Percentiles rank a stretch among this genome's conserved stretches.
Evolutionary conservation across 1,140 invertebrate genomes (phyloP).

Genomic region (Zaprionus africanus): DNA sequence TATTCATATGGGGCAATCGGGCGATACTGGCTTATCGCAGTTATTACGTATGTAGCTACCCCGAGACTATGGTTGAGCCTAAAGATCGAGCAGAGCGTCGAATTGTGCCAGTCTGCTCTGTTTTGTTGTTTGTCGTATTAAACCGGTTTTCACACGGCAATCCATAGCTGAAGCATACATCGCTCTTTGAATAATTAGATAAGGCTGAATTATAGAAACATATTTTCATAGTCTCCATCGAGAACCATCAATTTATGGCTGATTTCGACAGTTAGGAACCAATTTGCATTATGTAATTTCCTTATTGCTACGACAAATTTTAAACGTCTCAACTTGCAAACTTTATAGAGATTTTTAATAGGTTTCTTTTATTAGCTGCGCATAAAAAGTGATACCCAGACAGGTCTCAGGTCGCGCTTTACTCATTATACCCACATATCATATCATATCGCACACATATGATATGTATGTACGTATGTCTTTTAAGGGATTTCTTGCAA

Average conservation of each 20-base stretch:
- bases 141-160: conserved; percentile 3
- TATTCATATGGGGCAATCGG: conserved; percentile 25
- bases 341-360: background rate
- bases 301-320: background rate
- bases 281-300: background rate
- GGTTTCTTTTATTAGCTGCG: background rate
- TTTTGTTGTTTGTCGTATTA: conserved; percentile 1
- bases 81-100: background rate
- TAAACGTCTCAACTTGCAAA: background rate
- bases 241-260: too few species aligned
- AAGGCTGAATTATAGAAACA: background rate
- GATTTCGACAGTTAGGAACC: background rate
- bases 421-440: too few species aligned
- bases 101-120: background rate
- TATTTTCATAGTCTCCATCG: too few species aligned
- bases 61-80: background rate
- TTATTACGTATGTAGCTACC: conserved; percentile 44
- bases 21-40: conserved; percentile 37
- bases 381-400: background rate
- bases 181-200: background rate
- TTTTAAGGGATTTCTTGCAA: background rate
- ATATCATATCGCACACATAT: background rate
- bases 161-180: too few species aligned
- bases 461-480: background rate
- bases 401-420: background rate